Base-by-base conservation (phyloP, 64 coral and sea anemone species). In the Trachythela sp. region DNA sequence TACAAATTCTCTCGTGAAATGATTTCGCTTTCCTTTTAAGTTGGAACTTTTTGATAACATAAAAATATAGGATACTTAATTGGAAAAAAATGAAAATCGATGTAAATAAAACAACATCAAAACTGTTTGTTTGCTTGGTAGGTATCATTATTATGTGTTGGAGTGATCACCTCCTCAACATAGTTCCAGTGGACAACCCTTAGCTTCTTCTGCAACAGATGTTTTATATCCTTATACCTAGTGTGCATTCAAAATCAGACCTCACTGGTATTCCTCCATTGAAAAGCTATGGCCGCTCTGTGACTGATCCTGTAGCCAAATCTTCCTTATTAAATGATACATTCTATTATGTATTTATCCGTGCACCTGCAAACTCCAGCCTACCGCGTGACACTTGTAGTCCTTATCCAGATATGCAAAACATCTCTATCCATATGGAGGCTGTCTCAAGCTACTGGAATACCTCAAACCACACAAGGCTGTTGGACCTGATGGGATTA, bases 231-330 rank as follows among this genome's bases (percentile, higher is more conserved):
- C n/a, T n/a, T n/a, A n/a, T n/a, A n/a, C n/a, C n/a, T n/a, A n/a
- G n/a, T n/a, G n/a, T n/a, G n/a, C 80, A 90, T 36, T 84, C 89
- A 59, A 90, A 34, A 85, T 20, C 30, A 39, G 89, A 90, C 14
- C 42, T n/a, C 22, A 38, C 40, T 10, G 56, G 89, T 24, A 90
- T 90, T 85, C 52, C 52, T 67, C 70, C 54, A 20, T 40, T 85
- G 34, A 90, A 90, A 48, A 85, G 68, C 40, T 36, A 85, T 85
- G 89, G 52, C 9, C 52, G 68, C 59, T 85, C 83, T 17, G 38
- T 85, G 52, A 85, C 56, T 0, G 83, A 85, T 40, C 89, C 83
- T 35, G 34, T 14, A 90, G 80, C 52, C 34, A 90, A 85, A 85
- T 33, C 83, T 41, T 70, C 17, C 1, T 14, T 91, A 37, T n/a